Conservation (phyloP, 2,888 invertebrate species). For the Drosophila birchii region DNA sequence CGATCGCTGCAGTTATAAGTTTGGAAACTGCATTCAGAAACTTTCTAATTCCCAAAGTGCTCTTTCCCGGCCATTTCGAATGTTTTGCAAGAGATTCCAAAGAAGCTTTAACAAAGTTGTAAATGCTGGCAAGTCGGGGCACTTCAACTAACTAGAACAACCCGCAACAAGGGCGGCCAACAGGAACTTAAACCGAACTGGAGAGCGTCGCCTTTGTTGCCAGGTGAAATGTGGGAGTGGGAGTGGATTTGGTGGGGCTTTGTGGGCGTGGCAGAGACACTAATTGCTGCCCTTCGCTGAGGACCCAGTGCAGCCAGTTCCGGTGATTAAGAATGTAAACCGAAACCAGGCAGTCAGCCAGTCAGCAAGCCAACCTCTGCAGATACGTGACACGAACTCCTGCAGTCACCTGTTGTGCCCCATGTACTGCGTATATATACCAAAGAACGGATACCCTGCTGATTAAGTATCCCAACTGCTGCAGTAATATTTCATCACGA, state of each 20-base stretch:
- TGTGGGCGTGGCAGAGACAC: slow-evolving; percentile 67
- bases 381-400: slow-evolving; percentile 38
- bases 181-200: slow-evolving; percentile 23
- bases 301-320: slow-evolving; percentile 55
- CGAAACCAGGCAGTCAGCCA: slow-evolving; percentile 15
- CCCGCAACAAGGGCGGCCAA: slow-evolving; percentile 27
- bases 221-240: slow-evolving; percentile 5
- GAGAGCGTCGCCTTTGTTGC: slow-evolving; percentile 13
- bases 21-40: slow-evolving; percentile 26
- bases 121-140: slow-evolving; percentile 51
- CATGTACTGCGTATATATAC: neutral
- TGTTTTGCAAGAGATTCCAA: slow-evolving; percentile 30
- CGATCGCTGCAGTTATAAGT: slow-evolving; percentile 31
- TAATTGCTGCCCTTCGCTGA: slow-evolving; percentile 63
- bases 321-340: slow-evolving; percentile 64
- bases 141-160: slow-evolving; percentile 43
- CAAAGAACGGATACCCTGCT: neutral
- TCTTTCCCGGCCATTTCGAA: slow-evolving; percentile 22
- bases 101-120: slow-evolving; percentile 63
- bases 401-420: slow-evolving; percentile 32
- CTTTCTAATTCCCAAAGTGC: slow-evolving; percentile 40
- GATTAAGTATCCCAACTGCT: slow-evolving; percentile 39
- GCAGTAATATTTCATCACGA: slow-evolving; percentile 57
- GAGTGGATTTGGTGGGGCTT: slow-evolving; percentile 27
- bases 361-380: slow-evolving; percentile 3